Evolutionary conservation across 2,797 vertebrate genomes (phyloP).

Genomic region (Enteromius thamalakanensis): DNA sequence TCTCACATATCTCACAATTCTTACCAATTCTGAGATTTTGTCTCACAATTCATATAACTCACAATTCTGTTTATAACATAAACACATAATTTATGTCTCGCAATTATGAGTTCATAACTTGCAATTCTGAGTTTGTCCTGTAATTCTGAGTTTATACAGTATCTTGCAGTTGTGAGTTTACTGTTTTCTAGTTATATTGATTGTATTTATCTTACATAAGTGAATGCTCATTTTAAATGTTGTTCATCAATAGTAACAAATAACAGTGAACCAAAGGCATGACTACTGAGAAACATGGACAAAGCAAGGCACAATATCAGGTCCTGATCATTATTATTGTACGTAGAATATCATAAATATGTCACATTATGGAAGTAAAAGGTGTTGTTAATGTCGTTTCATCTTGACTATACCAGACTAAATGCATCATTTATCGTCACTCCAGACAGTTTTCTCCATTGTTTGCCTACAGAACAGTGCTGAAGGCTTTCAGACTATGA

Average conservation of each 20-base stretch:
- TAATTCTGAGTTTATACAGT: no score
- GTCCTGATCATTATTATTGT: neutral
- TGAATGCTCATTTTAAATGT: neutral
- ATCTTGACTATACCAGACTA: neutral
- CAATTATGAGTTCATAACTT: neutral
- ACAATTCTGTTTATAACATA: no score
- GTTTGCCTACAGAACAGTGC: neutral
- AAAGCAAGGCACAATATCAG: neutral
- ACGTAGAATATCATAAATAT: neutral
- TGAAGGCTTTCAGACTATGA: slow-evolving; percentile 10
- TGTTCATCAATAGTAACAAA: neutral
- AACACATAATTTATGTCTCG: neutral
- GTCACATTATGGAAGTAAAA: neutral
- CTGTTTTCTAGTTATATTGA: no score
- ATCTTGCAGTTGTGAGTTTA: no score
- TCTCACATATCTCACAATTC: neutral
- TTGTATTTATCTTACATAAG: no score
- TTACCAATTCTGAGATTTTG: no score
- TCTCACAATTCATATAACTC: no score
- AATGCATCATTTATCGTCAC: neutral
- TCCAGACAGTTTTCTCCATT: neutral
- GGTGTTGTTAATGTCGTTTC: neutral
- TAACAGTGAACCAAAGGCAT: neutral
- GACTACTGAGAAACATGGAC: neutral
- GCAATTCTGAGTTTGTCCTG: neutral